A percentile compares a stretch with the other conserved stretches of the same genome.
Conservation (phyloP, 2,888 invertebrate genomes). For the Pterobdella sp. region DNA sequence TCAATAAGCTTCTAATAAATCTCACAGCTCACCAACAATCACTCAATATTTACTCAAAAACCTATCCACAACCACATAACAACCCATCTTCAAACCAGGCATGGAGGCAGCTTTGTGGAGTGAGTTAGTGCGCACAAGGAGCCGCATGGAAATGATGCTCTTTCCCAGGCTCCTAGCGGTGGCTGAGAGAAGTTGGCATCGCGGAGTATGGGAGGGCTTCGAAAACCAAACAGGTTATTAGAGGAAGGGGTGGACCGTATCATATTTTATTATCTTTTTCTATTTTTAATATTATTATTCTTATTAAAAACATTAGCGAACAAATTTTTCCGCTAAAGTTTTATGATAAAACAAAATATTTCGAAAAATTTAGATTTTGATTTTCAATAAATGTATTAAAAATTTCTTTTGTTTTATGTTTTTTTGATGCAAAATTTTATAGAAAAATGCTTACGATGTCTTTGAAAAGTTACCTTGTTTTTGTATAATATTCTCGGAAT, state of each 20-base stretch:
- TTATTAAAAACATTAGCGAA: too few species aligned
- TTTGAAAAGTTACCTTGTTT: too few species aligned
- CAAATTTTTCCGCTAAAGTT: too few species aligned
- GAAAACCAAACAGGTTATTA: constrained; percentile 31
- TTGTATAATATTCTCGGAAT: too few species aligned
- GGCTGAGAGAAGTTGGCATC: constrained; percentile 39
- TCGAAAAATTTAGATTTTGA: too few species aligned
- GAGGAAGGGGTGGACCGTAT: background rate
- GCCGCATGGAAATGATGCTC: constrained; percentile 35
- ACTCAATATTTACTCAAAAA: background rate
- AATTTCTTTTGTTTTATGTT: too few species aligned
- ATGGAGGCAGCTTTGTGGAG: constrained; percentile 36
- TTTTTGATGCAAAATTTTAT: background rate
- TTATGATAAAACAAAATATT: too few species aligned
- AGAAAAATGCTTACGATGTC: too few species aligned
- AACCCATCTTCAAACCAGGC: constrained; percentile 31
- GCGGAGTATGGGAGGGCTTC: constrained; percentile 42
- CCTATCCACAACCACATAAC: background rate
- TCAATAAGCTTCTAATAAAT: background rate
- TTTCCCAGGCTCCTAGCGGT: constrained; percentile 38
- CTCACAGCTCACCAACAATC: background rate
- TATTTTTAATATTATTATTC: too few species aligned
- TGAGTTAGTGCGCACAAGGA: constrained; percentile 34
- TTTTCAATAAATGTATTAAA: too few species aligned
- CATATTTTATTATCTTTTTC: too few species aligned